Conservation (phyloP, 2,797 vertebrate species). For the Sebastes diaconus region DNA sequence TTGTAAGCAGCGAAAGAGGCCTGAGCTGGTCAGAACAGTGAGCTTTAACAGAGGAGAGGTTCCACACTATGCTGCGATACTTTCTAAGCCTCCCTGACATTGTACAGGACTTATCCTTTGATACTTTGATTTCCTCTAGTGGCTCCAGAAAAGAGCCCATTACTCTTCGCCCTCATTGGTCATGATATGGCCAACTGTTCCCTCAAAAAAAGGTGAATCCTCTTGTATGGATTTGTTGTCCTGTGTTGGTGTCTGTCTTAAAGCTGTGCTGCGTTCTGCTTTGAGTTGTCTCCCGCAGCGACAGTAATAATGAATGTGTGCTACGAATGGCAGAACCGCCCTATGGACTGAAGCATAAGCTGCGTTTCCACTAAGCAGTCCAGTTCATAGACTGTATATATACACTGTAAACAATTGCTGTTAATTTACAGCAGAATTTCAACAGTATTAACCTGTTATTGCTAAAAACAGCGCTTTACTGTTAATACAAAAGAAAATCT, state of each 20-base stretch:
- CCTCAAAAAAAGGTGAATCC: slow-evolving; percentile 8
- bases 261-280: neutral
- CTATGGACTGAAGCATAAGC: neutral
- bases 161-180: slow-evolving; percentile 8
- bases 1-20: neutral
- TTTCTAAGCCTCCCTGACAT: slow-evolving; percentile 8
- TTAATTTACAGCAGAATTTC: too few species aligned
- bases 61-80: neutral
- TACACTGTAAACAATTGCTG: too few species aligned
- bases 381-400: too few species aligned
- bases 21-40: neutral
- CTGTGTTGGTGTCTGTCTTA: slow-evolving; percentile 3
- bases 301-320: neutral
- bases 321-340: neutral
- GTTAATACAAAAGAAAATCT: too few species aligned
- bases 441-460: too few species aligned
- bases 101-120: slow-evolving; percentile 1
- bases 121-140: slow-evolving; percentile 34
- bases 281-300: neutral
- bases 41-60: neutral
- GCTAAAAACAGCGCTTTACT: too few species aligned
- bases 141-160: slow-evolving; percentile 10
- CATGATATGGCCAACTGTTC: slow-evolving; percentile 8
- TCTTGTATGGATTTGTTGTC: slow-evolving; percentile 14
- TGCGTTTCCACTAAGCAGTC: too few species aligned